Evolutionary conservation across 2,113 vertebrate genomes (phyloP), one percentile per base, ranked within the genome.

Genomic region (Microtus pennsylvanicus): DNA sequence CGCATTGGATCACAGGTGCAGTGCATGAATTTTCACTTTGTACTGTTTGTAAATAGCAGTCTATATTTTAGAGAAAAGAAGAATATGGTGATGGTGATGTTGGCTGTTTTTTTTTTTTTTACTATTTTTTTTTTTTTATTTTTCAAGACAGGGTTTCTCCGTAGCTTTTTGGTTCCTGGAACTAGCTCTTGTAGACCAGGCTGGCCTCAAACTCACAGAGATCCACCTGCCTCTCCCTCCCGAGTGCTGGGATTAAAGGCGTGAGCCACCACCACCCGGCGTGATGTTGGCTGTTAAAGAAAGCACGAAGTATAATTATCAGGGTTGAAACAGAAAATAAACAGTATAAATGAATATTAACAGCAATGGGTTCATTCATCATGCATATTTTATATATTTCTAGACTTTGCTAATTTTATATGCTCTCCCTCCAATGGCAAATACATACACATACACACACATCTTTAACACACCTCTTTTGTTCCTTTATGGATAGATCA

Each of bases 381-480:
- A 42, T 65, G 26, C n/a, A 85, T 85, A 45, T 85, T 65, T 85
- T 65, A 65, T 85, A 26, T 65, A 45, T 65, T 85, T 85, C n/a
- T 65, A 14, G 58, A 5, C n/a, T 63, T 65, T 65, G 7, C 14
- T 45, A 85, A 65, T 30, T 83, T 30, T 83, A 16, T 11, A 30
- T 14, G 30, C 26, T 30, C 58, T 63, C n/a, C 28, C 4, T 22
- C 12, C 81, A 11, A 11, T 65, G 58, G 14, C 24, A 65, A 42
- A 61, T 38, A 16, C 19, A n/a, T 3, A 11, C 5, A 74, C 1
- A 47, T 3, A 11, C 5, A 74, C 1, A 47, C 7, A 5, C 12
- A 67, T 83, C 3, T 65, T 1, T 72, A 85, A 77, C 17, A 19
- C 11, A 75, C 10, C 75, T 91, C 0, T 69, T 70, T 9, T 87